Base-by-base conservation (phyloP, 1,140 invertebrate species). In the Conus ventricosus region DNA sequence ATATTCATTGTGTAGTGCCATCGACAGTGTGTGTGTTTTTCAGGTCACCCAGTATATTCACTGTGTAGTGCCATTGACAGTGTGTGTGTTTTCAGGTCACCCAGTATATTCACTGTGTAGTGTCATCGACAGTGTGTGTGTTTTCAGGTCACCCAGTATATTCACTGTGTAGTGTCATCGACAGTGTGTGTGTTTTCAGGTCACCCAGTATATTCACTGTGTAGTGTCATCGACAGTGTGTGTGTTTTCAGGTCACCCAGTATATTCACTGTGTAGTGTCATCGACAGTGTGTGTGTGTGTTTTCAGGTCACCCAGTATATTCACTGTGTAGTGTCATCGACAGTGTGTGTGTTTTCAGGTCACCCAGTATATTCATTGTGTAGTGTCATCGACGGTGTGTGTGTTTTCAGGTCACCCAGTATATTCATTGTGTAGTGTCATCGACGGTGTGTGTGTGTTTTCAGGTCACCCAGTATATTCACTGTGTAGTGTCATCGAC, bases 401-500 rank as follows among this genome's bases (percentile, higher is more conserved):
- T 76, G 27, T n/a, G 8, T 53, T 89, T 89, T 53, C 91, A 94
- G 93, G 92, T 84, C 92, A 92, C 85, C 92, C 92, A n/a, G 54
- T 89, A n/a, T n/a, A n/a, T n/a, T 39, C 39, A 39, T 39, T 39
- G 39, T 39, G 57, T 60, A 11, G 57, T 60, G 8, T 60, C 0
- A 11, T 8, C 0, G 57, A 11, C 8, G 54, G n/a, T n/a, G 8
- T 25, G 57, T 55, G 27, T 76, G 27, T n/a, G 8, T 53, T 89
- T 89, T 53, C 91, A 94, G 93, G 92, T 84, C 92, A 92, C 85
- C 92, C 92, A n/a, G 54, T 89, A n/a, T n/a, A n/a, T n/a, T 39
- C 39, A 39, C 3, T 39, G 39, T 39, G 57, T 60, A 11, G 57
- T 60, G 8, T 60, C 0, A 11, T 8, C 0, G 57, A 11, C 8